phyloP scores from a whole-genome alignment of 2,888 invertebrate genomes.

The Synergus japonicus region DNA sequence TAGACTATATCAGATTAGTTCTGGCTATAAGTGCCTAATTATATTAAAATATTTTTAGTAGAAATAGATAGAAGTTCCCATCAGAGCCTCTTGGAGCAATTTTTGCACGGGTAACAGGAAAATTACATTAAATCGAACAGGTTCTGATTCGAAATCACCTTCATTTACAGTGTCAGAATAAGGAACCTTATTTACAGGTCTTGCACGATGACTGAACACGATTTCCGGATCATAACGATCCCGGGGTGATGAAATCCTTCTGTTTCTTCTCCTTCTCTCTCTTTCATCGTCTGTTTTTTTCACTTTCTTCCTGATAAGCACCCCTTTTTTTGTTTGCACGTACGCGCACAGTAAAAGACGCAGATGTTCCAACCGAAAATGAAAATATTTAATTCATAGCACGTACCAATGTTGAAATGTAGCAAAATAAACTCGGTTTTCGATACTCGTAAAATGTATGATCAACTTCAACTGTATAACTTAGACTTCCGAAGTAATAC shows the following conservation, averaged over 20 bases:
- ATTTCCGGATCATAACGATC: not conserved
- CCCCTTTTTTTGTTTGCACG: not conserved
- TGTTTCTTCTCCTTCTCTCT: not conserved
- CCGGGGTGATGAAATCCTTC: not conserved
- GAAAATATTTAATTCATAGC: slow-evolving; percentile 15
- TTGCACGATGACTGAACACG: not conserved
- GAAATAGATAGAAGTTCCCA: too few species aligned
- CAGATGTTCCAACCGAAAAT: slow-evolving; percentile 15
- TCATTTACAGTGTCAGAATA: not conserved
- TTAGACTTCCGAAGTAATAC: not conserved
- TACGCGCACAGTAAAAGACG: slow-evolving; percentile 1
- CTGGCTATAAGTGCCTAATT: too few species aligned
- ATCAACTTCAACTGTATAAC: not conserved
- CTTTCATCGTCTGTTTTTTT: not conserved
- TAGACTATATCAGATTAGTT: not conserved
- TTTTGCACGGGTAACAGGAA: too few species aligned
- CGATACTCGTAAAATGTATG: slow-evolving; percentile 6
- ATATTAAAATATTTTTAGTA: too few species aligned
- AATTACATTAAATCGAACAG: not conserved
- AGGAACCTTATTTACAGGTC: not conserved
- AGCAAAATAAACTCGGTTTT: not conserved
- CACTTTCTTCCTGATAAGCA: not conserved
- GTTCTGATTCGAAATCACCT: not conserved
- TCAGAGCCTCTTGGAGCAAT: too few species aligned
- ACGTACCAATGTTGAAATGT: not conserved